These are phyloP conservation scores for Unio delphinus DNA, from an alignment of 2,888 invertebrate species.

Conservation along the genomic window DNA sequence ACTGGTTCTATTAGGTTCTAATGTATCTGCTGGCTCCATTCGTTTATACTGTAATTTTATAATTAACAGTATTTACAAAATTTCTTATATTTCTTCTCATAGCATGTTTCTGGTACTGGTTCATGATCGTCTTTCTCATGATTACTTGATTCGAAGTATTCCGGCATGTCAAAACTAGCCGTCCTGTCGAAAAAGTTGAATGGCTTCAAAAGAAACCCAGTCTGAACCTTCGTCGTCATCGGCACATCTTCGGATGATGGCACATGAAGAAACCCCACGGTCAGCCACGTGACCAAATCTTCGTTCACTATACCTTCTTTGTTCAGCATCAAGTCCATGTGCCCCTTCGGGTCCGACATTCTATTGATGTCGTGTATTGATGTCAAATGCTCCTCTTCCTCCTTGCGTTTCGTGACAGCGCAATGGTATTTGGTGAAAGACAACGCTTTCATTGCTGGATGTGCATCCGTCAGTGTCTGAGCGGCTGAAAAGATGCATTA, in stretches of 20 bases:
- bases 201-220: slow-evolving; percentile 27
- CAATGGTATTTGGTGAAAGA: slow-evolving; percentile 50
- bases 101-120: no score
- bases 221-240: slow-evolving; percentile 23
- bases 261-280: slow-evolving; percentile 30
- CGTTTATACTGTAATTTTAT: no score
- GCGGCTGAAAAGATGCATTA: not conserved
- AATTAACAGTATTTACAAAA: no score
- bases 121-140: no score
- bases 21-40: no score
- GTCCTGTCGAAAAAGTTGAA: slow-evolving; percentile 31
- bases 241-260: slow-evolving; percentile 32
- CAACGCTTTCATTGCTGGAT: slow-evolving; percentile 34
- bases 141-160: no score
- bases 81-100: no score
- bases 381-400: slow-evolving; percentile 37
- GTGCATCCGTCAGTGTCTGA: slow-evolving; percentile 21
- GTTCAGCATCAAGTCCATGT: slow-evolving; percentile 23
- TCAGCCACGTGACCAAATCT: slow-evolving; percentile 29
- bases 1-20: no score
- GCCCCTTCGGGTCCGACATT: slow-evolving; percentile 11
- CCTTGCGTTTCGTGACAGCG: slow-evolving; percentile 44
- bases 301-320: slow-evolving; percentile 23
- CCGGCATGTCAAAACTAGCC: slow-evolving; percentile 23
- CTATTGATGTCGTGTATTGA: slow-evolving; percentile 20